phyloP scores from a whole-genome alignment of 2,888 invertebrate species.

The Cantharis rufa region DNA sequence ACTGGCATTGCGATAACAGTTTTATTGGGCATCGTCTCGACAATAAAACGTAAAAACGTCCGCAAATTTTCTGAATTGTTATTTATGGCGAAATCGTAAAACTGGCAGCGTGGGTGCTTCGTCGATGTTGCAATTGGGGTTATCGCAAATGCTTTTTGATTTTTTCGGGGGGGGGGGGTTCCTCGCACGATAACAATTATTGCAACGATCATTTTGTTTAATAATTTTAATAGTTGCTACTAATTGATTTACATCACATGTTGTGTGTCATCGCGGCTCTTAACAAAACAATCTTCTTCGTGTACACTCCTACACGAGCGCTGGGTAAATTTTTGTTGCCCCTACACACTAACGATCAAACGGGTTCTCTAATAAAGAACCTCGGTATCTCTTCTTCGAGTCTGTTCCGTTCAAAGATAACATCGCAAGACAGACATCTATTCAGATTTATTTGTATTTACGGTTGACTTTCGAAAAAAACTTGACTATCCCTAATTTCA shows the following conservation, averaged over 20 bases:
- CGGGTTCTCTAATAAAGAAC: constrained; percentile 23
- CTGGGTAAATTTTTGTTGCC: constrained; percentile 19
- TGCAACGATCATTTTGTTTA: not conserved
- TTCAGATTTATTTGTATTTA: constrained; percentile 12
- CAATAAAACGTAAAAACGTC: not conserved
- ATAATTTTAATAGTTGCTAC: not conserved
- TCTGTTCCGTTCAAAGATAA: constrained; percentile 12
- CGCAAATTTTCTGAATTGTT: not conserved
- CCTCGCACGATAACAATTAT: no score
- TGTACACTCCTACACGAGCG: constrained; percentile 35
- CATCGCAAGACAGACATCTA: constrained; percentile 7
- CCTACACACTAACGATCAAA: constrained; percentile 17
- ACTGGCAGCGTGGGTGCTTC: not conserved
- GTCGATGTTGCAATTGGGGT: not conserved
- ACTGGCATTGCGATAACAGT: not conserved
- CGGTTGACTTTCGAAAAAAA: constrained; percentile 5
- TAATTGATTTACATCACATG: constrained; percentile 37
- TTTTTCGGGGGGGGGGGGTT: no score
- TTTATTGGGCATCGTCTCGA: not conserved
- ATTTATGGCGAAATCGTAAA: not conserved
- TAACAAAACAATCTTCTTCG: constrained; percentile 36
- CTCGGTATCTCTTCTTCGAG: constrained; percentile 9
- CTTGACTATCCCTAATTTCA: constrained; percentile 9
- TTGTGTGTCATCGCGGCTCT: constrained; percentile 25
- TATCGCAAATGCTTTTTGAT: not conserved